These are phyloP conservation scores for Falco concolor DNA, from an alignment of 2,797 vertebrate genomes.

Conservation along the genomic window DNA sequence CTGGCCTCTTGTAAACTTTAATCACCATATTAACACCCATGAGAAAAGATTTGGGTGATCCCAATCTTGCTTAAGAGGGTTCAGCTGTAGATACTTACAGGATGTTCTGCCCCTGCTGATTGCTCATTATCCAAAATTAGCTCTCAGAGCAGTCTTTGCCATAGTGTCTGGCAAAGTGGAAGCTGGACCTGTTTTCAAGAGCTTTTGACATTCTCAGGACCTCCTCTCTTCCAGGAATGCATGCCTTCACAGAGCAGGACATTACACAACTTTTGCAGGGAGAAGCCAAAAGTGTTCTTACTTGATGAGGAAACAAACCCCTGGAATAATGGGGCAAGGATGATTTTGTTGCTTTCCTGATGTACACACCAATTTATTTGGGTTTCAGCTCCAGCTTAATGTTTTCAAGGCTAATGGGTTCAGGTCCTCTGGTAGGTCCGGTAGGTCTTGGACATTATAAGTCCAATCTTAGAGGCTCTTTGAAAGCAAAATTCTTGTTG, in stretches of 20 bases:
- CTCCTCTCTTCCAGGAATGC: conserved; percentile 43
- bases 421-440: background rate
- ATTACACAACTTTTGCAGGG: background rate
- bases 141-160: conserved; percentile 14
- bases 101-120: conserved; percentile 51
- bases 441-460: background rate
- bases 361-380: background rate
- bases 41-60: conserved; percentile 54
- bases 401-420: background rate
- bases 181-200: conserved; percentile 64
- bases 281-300: background rate
- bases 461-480: background rate
- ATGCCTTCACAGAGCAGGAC: background rate
- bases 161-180: conserved; percentile 53
- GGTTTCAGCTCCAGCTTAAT: background rate
- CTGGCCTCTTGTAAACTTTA: conserved; percentile 45
- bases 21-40: conserved; percentile 59
- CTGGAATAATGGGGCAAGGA: background rate
- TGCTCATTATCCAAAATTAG: conserved; percentile 67
- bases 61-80: conserved; percentile 50
- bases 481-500: background rate
- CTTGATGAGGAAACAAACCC: rapidly evolving
- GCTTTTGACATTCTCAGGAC: conserved; percentile 67
- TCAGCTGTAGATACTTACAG: conserved; percentile 55
- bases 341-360: background rate